phyloP scores from a whole-genome alignment of 2,797 vertebrate species.

The Gymnothorax reevesii region DNA sequence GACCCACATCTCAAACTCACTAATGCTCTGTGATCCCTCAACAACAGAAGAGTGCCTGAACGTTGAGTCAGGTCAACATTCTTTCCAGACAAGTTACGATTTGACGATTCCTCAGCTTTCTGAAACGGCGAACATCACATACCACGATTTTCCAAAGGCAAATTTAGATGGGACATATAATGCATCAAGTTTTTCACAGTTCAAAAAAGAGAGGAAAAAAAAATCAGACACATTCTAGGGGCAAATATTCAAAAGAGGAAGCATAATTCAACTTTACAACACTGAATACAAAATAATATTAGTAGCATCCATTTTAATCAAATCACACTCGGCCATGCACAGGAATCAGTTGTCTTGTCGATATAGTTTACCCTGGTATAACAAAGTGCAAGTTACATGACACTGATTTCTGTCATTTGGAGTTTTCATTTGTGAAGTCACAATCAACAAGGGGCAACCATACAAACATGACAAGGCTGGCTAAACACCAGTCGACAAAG shows the following conservation, averaged over 20 bases:
- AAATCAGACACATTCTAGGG: constrained; percentile 1
- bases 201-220: constrained; percentile 6
- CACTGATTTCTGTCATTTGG: background rate
- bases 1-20: background rate
- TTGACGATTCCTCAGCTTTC: background rate
- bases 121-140: constrained; percentile 6
- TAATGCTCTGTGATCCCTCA: background rate
- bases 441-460: background rate
- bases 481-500: constrained; percentile 4
- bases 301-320: constrained; percentile 2
- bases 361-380: constrained; percentile 16
- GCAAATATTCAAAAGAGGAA: background rate
- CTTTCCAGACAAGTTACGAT: background rate
- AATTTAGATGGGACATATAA: constrained; percentile 10
- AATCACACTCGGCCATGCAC: background rate
- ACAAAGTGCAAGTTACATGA: constrained; percentile 21
- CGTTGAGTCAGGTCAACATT: no score
- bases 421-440: background rate
- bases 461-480: background rate
- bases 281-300: background rate
- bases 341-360: background rate
- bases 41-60: no score
- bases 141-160: background rate
- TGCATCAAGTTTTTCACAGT: constrained; percentile 17
- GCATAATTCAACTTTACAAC: background rate